Percentiles rank a stretch among this genome's conserved stretches.
Conservation (phyloP, 2,888 invertebrate species). For the Oasisia sp. region DNA sequence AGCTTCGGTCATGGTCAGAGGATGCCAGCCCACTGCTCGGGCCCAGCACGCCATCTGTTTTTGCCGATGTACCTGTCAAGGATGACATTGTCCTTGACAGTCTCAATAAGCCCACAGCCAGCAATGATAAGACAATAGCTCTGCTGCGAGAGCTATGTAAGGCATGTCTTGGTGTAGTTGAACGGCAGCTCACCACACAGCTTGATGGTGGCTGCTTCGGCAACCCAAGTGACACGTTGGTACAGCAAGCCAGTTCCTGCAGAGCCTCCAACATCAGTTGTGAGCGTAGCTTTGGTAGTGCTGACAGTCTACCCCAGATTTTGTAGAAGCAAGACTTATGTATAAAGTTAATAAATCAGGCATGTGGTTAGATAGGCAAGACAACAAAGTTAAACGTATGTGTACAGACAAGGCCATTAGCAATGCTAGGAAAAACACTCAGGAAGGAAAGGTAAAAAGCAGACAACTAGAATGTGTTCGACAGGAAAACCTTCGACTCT, state of each 20-base stretch:
- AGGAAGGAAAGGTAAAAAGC: neutral
- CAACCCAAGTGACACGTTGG: neutral
- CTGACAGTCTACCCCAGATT: neutral
- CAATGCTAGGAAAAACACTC: neutral
- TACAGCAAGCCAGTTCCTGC: neutral
- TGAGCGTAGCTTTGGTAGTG: neutral
- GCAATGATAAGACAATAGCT: neutral
- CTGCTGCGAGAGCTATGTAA: no score
- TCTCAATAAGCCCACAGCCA: neutral
- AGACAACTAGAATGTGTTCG: no score
- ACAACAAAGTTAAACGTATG: neutral
- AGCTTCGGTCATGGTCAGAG: neutral
- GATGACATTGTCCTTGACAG: neutral
- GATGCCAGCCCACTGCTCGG: neutral
- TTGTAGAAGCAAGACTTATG: neutral
- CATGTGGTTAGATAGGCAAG: neutral
- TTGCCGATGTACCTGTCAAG: conserved; percentile 17
- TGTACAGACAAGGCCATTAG: neutral
- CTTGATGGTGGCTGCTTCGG: neutral
- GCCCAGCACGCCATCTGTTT: no score
- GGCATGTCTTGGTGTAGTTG: neutral
- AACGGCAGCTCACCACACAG: neutral
- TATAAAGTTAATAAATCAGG: neutral
- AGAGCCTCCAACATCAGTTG: neutral
- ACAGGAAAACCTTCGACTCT: no score